Percentiles rank a stretch among this genome's conserved stretches.
Conservation (phyloP, 1,140 invertebrate species). For the Lysiphlebus fabarum region DNA sequence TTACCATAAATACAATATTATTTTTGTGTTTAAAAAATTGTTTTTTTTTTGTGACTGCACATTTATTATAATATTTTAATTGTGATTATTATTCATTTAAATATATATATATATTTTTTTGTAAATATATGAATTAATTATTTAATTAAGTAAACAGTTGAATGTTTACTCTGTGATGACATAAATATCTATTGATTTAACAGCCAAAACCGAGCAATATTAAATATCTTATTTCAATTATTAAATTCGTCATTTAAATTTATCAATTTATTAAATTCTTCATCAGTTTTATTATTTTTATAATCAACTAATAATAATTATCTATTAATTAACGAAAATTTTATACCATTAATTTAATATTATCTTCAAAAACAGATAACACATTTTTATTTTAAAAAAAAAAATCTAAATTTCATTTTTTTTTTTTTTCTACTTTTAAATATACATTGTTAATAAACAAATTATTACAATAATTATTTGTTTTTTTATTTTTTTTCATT, state of each 20-base stretch:
- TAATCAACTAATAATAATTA: too few species aligned
- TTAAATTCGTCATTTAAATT: constrained; percentile 34
- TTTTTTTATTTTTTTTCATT: too few species aligned
- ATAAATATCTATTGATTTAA: constrained; percentile 32
- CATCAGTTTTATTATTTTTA: too few species aligned
- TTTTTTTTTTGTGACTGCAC: constrained; percentile 3
- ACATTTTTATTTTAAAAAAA: too few species aligned
- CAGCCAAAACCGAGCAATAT: constrained; percentile 42
- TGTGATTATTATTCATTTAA: not conserved
- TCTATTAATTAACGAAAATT: too few species aligned
- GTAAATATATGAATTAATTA: not conserved
- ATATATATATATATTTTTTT: not conserved
- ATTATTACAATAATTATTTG: too few species aligned
- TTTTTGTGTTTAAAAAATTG: not conserved
- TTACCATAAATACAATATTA: constrained; percentile 18
- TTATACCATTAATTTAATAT: too few species aligned
- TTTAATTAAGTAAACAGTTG: not conserved
- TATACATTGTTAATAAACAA: too few species aligned
- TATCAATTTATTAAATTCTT: too few species aligned
- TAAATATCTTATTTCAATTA: constrained; percentile 34
- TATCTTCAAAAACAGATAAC: too few species aligned
- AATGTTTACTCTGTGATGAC: constrained; percentile 24
- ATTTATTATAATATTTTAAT: constrained; percentile 13
- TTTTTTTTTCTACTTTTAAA: too few species aligned
- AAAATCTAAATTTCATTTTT: too few species aligned